A percentile compares a stretch with the other conserved stretches of the same genome.
Conservation (phyloP, 2,113 vertebrate genomes). For the Genyomyrus donnyi region DNA sequence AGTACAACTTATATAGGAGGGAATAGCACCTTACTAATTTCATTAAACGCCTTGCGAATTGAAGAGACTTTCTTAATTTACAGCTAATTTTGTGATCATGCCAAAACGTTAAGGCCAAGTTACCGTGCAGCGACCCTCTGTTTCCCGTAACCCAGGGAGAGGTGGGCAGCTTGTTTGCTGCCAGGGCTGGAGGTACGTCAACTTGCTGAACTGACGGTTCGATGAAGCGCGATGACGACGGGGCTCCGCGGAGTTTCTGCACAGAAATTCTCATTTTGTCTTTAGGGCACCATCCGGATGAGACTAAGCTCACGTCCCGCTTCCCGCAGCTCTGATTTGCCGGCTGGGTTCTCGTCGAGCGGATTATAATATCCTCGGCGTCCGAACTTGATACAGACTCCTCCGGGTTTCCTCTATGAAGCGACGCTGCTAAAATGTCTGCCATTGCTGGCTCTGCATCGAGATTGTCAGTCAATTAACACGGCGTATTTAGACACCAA, state of each 20-base stretch:
- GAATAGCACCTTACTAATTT: neutral
- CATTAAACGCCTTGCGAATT: neutral
- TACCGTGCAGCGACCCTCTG: neutral
- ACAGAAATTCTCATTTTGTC: conserved; percentile 38
- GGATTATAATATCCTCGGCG: conserved; percentile 48
- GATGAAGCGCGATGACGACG: conserved; percentile 23
- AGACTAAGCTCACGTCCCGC: neutral
- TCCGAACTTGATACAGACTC: conserved; percentile 39
- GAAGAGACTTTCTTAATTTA: neutral
- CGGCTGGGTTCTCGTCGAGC: conserved; percentile 32
- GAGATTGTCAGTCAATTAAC: neutral
- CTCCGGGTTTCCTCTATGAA: neutral
- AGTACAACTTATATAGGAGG: neutral
- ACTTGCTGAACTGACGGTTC: neutral
- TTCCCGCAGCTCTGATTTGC: neutral
- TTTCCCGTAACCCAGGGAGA: neutral
- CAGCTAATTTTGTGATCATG: neutral
- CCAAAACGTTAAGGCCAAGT: neutral
- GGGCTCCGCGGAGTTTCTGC: conserved; percentile 42
- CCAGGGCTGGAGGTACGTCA: conserved; percentile 22
- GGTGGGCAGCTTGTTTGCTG: conserved; percentile 25
- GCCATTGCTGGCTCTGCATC: neutral
- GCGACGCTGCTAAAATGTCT: neutral
- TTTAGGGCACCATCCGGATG: neutral
- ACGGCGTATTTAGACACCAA: neutral